Evolutionary conservation across 2,888 invertebrate genomes (phyloP).

Genomic region (Eristalis arbustorum): DNA sequence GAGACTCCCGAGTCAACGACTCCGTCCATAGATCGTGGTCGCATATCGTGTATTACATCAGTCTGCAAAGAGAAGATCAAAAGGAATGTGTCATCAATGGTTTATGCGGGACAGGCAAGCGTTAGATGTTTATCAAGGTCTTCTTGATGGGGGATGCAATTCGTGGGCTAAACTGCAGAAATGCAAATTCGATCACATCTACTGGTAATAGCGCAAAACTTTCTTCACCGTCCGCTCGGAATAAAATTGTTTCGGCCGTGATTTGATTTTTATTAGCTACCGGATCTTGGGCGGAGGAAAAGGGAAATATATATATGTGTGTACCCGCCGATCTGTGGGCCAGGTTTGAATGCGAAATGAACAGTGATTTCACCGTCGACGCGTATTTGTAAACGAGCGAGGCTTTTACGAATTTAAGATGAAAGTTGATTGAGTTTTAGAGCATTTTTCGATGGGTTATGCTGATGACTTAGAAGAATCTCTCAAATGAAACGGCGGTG

Average conservation of each 20-base stretch:
- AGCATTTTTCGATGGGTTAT: not conserved
- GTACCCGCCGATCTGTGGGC: not conserved
- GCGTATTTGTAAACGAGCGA: not conserved
- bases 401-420: not conserved
- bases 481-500: not conserved
- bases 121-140: not conserved
- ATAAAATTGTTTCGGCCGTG: conserved; percentile 48
- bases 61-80: conserved; percentile 74
- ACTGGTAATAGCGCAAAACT: conserved; percentile 28
- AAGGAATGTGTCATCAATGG: conserved; percentile 26
- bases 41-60: conserved; percentile 78
- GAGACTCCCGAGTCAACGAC: conserved; percentile 79
- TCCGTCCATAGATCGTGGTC: conserved; percentile 79
- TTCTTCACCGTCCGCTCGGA: conserved; percentile 41
- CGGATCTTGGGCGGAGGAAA: conserved; percentile 46
- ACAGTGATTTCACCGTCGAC: not conserved
- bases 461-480: not conserved
- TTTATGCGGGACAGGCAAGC: conserved; percentile 6
- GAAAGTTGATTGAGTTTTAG: not conserved
- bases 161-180: not conserved
- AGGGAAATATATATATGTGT: conserved; percentile 29
- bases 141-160: conserved; percentile 8
- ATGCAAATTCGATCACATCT: conserved; percentile 33
- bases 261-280: conserved; percentile 47
- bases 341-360: not conserved